Base-by-base conservation (phyloP, 2,113 vertebrate species). In the Bubo blakistoni region DNA sequence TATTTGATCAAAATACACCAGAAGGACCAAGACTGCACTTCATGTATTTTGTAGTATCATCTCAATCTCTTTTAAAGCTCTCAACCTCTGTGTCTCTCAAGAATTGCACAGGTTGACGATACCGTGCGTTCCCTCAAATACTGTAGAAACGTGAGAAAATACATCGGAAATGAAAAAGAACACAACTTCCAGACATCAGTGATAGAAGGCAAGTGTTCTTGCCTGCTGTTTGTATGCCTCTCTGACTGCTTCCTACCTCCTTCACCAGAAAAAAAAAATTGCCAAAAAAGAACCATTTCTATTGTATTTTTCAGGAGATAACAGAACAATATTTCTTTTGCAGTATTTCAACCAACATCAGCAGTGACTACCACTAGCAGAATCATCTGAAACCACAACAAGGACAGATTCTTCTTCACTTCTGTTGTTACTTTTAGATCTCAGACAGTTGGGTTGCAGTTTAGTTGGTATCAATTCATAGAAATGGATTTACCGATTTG, bases 121-220 rank as follows among this genome's bases (percentile, higher is more conserved):
- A 36, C 2, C 0, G 0, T 17, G 10, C 1, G 0, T 76, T 54
- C 42, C 6, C 22, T 44, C n/a, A 58, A 70, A 66, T 5, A 18
- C 5, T 36, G 8, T 7, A 67, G 30, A 66, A 66, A 49, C 8
- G 21, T 1, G 7, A 7, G 9, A 46, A 73, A 78, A 62, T 20
- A 8, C 46, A 52, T 12, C 5, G 1, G 30, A 26, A 85, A 24
- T 84, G 8, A 62, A 34, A 9, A 36, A 44, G 3, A 57, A 13
- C 58, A 65, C 5, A 87, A 32, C 24, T 36, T 51, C 24, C 32
- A 85, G 46, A 22, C 32, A 67, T 7, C 27, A 62, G 6, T 17
- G 30, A 30, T 7, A 61, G 19, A 62, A 72, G 38, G 3, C 8
- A 81, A 54, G 29, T 25, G 16, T 14, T 52, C 26, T n/a, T 18